A percentile compares a stretch with the other conserved stretches of the same genome.
Conservation (phyloP, 2,888 invertebrate genomes). For the Pyrochroa serraticornis region DNA sequence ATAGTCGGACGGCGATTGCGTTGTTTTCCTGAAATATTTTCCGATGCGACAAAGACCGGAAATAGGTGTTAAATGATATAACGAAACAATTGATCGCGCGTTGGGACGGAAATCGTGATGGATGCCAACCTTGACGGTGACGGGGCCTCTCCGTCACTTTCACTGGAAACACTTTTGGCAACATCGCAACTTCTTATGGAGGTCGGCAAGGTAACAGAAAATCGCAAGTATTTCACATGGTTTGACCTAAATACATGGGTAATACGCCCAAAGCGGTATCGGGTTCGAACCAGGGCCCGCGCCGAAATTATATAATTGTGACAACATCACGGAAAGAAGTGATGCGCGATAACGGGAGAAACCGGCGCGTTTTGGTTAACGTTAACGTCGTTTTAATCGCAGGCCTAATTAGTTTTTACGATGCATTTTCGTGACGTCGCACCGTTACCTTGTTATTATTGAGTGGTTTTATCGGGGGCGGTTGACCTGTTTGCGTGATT, state of each 20-base stretch:
- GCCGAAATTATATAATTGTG: constrained; percentile 15
- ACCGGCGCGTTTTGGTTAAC: no score
- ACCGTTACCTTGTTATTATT: no score
- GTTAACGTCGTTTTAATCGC: not conserved
- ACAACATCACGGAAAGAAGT: no score
- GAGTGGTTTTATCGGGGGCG: no score
- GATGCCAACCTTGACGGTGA: constrained; percentile 42
- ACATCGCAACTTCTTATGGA: constrained; percentile 40
- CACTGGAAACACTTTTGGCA: constrained; percentile 44
- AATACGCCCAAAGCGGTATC: constrained; percentile 10
- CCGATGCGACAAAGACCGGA: constrained; percentile 35
- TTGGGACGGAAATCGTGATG: constrained; percentile 44
- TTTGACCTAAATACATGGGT: constrained; percentile 41
- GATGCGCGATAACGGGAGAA: no score
- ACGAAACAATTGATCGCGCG: constrained; percentile 45
- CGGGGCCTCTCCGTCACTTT: constrained; percentile 41
- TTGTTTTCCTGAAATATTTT: constrained; percentile 27
- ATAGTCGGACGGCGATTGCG: constrained; percentile 15
- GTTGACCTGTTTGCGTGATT: no score
- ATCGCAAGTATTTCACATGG: constrained; percentile 38
- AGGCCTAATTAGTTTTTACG: no score
- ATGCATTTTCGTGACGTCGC: no score
- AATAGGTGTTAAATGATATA: constrained; percentile 44
- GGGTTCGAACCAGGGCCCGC: constrained; percentile 9
- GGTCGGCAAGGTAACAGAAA: constrained; percentile 39